These are phyloP conservation scores for Diaprepes abbreviatus DNA, from an alignment of 2,888 invertebrate species.

Conservation along the genomic window DNA sequence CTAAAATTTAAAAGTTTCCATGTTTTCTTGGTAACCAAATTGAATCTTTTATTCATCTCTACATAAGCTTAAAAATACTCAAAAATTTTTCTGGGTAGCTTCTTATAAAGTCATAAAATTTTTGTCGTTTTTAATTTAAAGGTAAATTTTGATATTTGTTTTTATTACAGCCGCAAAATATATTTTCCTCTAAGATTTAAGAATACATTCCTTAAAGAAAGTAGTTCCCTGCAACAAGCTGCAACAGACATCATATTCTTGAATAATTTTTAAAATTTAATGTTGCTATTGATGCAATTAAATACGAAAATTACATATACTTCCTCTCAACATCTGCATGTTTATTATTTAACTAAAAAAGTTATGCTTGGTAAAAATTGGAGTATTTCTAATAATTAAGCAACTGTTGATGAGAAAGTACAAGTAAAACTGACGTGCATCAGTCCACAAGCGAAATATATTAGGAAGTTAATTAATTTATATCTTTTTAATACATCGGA, in stretches of 20 bases:
- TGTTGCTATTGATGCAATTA: neutral
- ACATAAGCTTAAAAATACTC: too few relatives aligned
- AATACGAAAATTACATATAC: neutral
- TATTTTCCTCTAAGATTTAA: too few relatives aligned
- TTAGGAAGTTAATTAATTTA: neutral
- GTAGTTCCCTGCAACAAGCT: too few relatives aligned
- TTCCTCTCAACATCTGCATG: constrained; percentile 9
- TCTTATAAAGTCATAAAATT: too few relatives aligned
- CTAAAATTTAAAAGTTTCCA: too few relatives aligned
- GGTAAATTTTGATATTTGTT: too few relatives aligned
- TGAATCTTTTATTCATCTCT: too few relatives aligned
- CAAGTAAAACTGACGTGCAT: neutral
- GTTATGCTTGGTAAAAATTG: constrained; percentile 7
- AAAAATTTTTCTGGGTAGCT: too few relatives aligned
- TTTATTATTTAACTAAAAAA: constrained; percentile 8
- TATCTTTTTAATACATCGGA: constrained; percentile 2
- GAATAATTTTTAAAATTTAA: neutral
- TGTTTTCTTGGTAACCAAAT: too few relatives aligned
- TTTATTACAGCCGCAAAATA: too few relatives aligned
- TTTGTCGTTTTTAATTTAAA: too few relatives aligned
- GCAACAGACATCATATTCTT: neutral
- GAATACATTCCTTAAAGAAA: too few relatives aligned
- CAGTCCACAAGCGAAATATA: neutral
- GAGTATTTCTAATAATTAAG: constrained; percentile 9
- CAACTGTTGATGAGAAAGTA: constrained; percentile 6